Evolutionary conservation across 2,113 vertebrate genomes (phyloP), one percentile per base, ranked within the genome.

Genomic region (Pseudorectes ferrugineus): DNA sequence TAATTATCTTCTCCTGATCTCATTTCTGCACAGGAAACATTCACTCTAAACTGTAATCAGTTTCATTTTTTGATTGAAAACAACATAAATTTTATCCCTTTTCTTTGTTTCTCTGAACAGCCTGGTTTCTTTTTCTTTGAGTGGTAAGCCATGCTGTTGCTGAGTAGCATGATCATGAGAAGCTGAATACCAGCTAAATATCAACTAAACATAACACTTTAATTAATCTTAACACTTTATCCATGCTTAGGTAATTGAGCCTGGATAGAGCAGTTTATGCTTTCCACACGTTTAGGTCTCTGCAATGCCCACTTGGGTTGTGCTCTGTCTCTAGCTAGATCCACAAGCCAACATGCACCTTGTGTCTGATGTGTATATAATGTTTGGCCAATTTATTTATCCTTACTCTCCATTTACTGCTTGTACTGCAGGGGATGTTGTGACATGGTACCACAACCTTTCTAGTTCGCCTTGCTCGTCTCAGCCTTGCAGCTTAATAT

Each of bases 341-440:
- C 25, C 11, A 19, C 0, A 5, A 48, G 35, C 14, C 21, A 75
- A 71, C 26, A 11, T 1, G 1, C 12, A 43, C 22, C 23, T 52
- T 12, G 3, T 26, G 20, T 29, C 35, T 74, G 72, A 33, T 7
- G 17, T 40, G 6, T 38, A 8, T 19, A 9, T 11, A 48, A 14
- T 5, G 5, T 51, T 26, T 55, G 62, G 38, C n/a, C 43, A 26
- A 31, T 73, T 89, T 76, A 48, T 89, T 89, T 59, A 85, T 20
- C 14, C 24, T 13, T 45, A 21, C 10, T 23, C 19, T 76, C 28
- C 11, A 14, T 29, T 70, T 70, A 62, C 26, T 54, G 23, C 40
- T 74, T 28, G 33, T 61, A 49, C 43, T 40, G 12, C 63, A n/a
- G 2, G 70, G 49, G 6, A 65, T 7, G 2, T 31, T 52, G n/a